A percentile compares a stretch with the other conserved stretches of the same genome.
These are phyloP conservation scores for Pogonophryne albipinna DNA, from an alignment of 2,797 vertebrate genomes.

Conservation along the genomic window DNA sequence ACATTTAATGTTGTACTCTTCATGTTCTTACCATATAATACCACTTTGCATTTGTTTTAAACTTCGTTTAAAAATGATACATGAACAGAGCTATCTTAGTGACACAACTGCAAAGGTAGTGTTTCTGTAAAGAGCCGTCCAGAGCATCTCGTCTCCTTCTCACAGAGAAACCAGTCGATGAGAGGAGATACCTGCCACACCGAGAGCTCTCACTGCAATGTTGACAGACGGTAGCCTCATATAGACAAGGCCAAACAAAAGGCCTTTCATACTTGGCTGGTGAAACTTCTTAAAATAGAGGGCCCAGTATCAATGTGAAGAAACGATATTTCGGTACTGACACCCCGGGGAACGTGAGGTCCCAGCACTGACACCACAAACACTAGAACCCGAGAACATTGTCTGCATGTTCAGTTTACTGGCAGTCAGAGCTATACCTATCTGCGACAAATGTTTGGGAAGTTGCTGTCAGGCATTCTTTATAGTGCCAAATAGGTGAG, in stretches of 20 bases:
- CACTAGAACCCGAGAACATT: slow-evolving; percentile 62
- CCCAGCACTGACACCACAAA: slow-evolving; percentile 43
- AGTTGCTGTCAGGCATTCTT: slow-evolving; percentile 37
- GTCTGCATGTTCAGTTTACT: slow-evolving; percentile 56
- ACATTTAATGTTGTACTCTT: neutral
- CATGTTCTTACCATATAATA: neutral
- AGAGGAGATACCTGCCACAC: slow-evolving; percentile 46
- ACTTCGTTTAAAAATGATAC: neutral
- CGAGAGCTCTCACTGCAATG: slow-evolving; percentile 46
- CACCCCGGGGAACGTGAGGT: slow-evolving; percentile 69
- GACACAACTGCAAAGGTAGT: neutral
- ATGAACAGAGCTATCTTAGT: neutral
- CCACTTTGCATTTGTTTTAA: slow-evolving; percentile 7
- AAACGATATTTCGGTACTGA: slow-evolving; percentile 57
- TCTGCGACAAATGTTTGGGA: slow-evolving; percentile 47
- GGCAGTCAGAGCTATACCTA: slow-evolving; percentile 52
- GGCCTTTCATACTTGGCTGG: slow-evolving; percentile 55
- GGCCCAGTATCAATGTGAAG: slow-evolving; percentile 42
- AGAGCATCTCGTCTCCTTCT: slow-evolving; percentile 26
- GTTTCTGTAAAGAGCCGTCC: slow-evolving; percentile 3
- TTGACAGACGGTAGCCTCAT: slow-evolving; percentile 65
- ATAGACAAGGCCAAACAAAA: slow-evolving; percentile 72
- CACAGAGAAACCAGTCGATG: slow-evolving; percentile 34
- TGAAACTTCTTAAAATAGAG: slow-evolving; percentile 70
- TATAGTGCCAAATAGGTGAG: slow-evolving; percentile 14